These are phyloP conservation scores for Neoitamus cyanurus DNA, from an alignment of 2,888 invertebrate species.

Conservation along the genomic window DNA sequence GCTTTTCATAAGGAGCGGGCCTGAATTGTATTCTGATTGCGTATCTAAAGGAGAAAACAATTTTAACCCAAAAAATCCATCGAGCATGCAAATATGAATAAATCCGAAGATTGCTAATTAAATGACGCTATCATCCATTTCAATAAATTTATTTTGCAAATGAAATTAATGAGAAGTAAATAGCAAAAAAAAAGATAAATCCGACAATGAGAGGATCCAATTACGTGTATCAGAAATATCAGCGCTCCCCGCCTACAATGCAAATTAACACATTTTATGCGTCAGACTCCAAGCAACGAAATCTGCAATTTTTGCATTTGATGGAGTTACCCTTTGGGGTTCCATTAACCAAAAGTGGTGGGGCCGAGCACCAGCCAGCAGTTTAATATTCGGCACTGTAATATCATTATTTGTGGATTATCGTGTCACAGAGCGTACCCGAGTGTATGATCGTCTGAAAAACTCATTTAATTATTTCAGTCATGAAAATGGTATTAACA, in stretches of 20 bases:
- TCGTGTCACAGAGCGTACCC: neutral
- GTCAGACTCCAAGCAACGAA: neutral
- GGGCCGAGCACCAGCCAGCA: neutral
- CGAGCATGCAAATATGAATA: too few species aligned
- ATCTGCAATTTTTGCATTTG: neutral
- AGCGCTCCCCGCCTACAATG: neutral
- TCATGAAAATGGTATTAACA: neutral
- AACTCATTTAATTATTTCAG: neutral
- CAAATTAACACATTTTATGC: neutral
- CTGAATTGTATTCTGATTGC: too few species aligned
- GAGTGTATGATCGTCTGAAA: neutral
- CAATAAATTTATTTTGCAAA: neutral
- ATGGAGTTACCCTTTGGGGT: neutral
- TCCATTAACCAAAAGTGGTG: neutral
- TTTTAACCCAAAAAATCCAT: too few species aligned
- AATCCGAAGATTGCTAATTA: neutral
- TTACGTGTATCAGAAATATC: neutral
- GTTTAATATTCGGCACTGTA: neutral
- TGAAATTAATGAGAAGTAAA: neutral
- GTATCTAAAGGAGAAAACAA: too few species aligned
- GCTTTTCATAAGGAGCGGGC: too few species aligned
- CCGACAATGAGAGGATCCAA: neutral
- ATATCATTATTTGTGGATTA: neutral
- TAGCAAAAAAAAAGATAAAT: neutral
- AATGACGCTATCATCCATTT: neutral